These are phyloP conservation scores for cattle (Bos taurus) DNA, from an alignment of 2,113 vertebrate species.

Conservation along the genomic window ARS-UCD2.0 NC_037340.1:65026501-65027000, in stretches of 20 bases:
- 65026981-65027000: neutral
- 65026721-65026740: slow-evolving; percentile 5
- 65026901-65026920: neutral
- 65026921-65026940: neutral
- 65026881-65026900: neutral
- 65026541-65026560: neutral
- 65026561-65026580: neutral
- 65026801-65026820: neutral
- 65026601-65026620: neutral
- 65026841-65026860: neutral
- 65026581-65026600: neutral
- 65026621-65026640: neutral
- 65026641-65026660: neutral
- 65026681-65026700: neutral
- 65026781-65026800: neutral
- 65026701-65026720: neutral
- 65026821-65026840: neutral
- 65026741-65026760: neutral
- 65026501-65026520: neutral
- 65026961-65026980: neutral
- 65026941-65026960: neutral
- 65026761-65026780: neutral
- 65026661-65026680: neutral
- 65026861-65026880: neutral
- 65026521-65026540: neutral